phyloP scores from a whole-genome alignment of 2,113 vertebrate species.

The Pollimyrus isidori region DNA sequence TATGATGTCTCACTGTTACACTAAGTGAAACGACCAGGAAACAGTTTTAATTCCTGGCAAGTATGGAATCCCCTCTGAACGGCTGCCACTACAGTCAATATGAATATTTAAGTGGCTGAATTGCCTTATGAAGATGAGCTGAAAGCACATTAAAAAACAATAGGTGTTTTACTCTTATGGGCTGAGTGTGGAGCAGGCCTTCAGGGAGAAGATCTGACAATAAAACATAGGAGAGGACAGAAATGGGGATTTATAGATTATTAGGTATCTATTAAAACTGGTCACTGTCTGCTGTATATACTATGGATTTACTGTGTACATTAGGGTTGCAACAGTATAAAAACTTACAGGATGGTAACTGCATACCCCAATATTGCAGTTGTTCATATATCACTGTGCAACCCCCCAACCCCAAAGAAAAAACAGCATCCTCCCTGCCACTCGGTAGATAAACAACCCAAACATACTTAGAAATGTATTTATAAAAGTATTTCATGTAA shows the following conservation, averaged over 20 bases:
- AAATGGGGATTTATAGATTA: not conserved
- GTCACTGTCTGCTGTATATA: not conserved
- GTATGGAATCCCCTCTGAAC: not conserved
- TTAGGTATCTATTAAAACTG: not conserved
- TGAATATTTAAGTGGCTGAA: not conserved
- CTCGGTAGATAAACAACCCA: not conserved
- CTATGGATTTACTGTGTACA: not conserved
- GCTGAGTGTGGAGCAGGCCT: not conserved
- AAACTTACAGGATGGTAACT: not conserved
- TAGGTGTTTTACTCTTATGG: not conserved
- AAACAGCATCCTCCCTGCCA: not conserved
- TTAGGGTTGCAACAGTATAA: not conserved
- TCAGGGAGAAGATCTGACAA: not conserved
- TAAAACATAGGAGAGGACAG: not conserved
- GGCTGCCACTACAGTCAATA: not conserved
- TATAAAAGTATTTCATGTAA: not conserved
- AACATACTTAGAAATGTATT: not conserved
- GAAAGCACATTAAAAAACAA: not conserved
- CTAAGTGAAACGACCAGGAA: not conserved
- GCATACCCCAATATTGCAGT: not conserved
- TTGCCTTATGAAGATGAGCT: not conserved
- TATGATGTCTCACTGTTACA: not conserved
- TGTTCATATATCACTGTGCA: not conserved
- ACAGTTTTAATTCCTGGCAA: not conserved
- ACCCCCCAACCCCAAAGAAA: not conserved